Conservation (phyloP, 2,888 invertebrate genomes). For the Strigamia transsilvanica region DNA sequence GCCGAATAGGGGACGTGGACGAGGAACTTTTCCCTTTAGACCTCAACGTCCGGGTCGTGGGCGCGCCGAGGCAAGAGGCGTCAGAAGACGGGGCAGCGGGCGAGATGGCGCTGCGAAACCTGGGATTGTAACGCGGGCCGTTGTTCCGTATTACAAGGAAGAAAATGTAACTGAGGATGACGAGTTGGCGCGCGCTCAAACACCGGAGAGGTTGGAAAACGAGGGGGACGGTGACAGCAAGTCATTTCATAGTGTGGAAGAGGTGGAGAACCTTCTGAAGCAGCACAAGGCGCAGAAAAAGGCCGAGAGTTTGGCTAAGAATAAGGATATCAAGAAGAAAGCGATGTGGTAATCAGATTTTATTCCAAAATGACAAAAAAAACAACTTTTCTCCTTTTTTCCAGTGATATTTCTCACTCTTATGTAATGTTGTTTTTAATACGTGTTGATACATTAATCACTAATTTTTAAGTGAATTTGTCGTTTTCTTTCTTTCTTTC, state of each 20-base stretch:
- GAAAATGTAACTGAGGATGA: background rate
- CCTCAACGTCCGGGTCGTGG: background rate
- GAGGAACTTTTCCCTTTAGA: background rate
- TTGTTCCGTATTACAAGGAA: background rate
- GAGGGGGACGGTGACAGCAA: background rate
- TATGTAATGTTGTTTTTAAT: background rate
- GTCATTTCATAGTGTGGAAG: slow-evolving; percentile 12
- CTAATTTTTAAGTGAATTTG: background rate
- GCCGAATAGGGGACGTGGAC: background rate
- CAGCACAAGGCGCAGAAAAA: slow-evolving; percentile 51
- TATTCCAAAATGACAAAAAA: background rate
- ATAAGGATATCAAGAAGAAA: slow-evolving; percentile 16
- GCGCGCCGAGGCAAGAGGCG: background rate
- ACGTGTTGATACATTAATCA: background rate
- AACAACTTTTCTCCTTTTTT: too few species aligned
- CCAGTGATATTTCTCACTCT: background rate
- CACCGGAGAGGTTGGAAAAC: background rate
- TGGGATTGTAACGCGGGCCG: background rate
- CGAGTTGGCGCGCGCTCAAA: background rate
- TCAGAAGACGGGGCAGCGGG: background rate
- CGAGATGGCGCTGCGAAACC: background rate
- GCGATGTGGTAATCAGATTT: background rate
- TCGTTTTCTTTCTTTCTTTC: background rate
- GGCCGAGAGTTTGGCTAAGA: slow-evolving; percentile 21
- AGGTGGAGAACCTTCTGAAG: slow-evolving; percentile 50